Evolutionary conservation across 2,797 vertebrate genomes (phyloP), one percentile per base, ranked within the genome.

Genomic region (Acanthurus leucopareius): DNA sequence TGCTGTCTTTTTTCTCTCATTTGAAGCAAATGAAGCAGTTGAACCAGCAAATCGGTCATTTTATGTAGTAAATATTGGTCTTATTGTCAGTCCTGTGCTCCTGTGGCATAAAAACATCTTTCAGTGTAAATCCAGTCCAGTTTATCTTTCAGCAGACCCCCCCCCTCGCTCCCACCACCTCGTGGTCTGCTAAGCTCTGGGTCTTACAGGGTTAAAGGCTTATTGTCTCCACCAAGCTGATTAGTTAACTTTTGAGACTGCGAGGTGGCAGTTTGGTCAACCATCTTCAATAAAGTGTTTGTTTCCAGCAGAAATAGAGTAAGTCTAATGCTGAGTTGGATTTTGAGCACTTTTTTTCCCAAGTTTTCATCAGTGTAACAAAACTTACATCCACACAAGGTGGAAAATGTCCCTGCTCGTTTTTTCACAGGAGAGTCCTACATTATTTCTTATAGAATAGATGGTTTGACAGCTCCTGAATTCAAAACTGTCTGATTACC

Each of bases 181-280:
- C 54, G 57, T 5, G 79, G 51, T 81, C 75, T n/a, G 57, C 72
- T 91, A 86, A 93, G 91, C 85, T 77, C 71, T 0, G 2, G 61
- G 87, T 78, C 85, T 93, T 91, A 90, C 66, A 66, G 85, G 87
- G 89, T 90, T 86, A 90, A 86, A 79, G 75, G 93, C 90, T 92
- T 91, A 92, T 91, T 86, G 86, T 88, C 77, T 79, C 81, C 76
- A 69, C 52, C 87, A 91, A 87, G 83, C 90, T 90, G 89, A 89
- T 93, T 93, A 91, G 82, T 83, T 57, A 88, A 93, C 84, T 90
- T 93, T 88, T 90, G 71, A 89, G 80, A 75, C 72, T 54, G 71
- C 77, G 56, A 62, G 56, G 60, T 66, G 69, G 38, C 49, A 52
- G 13, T 73, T 59, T 56, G 59, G 20, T 76, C 51, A 13, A 15